A percentile compares a stretch with the other conserved stretches of the same genome.
Evolutionary conservation across 2,888 invertebrate genomes (phyloP).

Genomic region (Margaritifera margaritifera): DNA sequence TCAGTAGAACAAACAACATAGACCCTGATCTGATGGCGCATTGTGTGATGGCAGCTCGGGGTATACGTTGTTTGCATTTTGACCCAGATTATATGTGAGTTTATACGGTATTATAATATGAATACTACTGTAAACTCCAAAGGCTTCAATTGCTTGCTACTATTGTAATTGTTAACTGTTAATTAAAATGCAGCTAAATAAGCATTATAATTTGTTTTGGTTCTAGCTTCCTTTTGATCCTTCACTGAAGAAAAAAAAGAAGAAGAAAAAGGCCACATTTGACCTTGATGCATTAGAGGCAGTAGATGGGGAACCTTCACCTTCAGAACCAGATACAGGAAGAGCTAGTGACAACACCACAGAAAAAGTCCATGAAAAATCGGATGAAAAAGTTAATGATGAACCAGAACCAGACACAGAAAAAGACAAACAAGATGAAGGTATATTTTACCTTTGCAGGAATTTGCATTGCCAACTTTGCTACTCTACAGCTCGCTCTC

Average conservation of each 20-base stretch:
- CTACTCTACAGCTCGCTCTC: too few species aligned
- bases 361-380: slow-evolving; percentile 18
- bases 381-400: too few species aligned
- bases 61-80: too few species aligned
- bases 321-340: slow-evolving; percentile 27
- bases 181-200: not conserved
- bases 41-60: too few species aligned
- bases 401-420: slow-evolving; percentile 14
- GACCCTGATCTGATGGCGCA: too few species aligned
- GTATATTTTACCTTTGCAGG: slow-evolving; percentile 77
- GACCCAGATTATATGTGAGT: too few species aligned
- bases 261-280: slow-evolving; percentile 95
- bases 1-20: too few species aligned
- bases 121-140: too few species aligned
- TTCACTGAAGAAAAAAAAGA: slow-evolving; percentile 90
- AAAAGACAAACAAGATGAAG: slow-evolving; percentile 35
- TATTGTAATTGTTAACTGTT: too few species aligned
- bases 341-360: slow-evolving; percentile 26
- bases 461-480: too few species aligned
- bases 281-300: slow-evolving; percentile 81
- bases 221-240: slow-evolving; percentile 86
- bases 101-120: too few species aligned
- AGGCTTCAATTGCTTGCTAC: too few species aligned
- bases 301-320: slow-evolving; percentile 41
- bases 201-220: slow-evolving; percentile 10